Conservation (phyloP, 2,113 vertebrate species). For the Lanius collurio region DNA sequence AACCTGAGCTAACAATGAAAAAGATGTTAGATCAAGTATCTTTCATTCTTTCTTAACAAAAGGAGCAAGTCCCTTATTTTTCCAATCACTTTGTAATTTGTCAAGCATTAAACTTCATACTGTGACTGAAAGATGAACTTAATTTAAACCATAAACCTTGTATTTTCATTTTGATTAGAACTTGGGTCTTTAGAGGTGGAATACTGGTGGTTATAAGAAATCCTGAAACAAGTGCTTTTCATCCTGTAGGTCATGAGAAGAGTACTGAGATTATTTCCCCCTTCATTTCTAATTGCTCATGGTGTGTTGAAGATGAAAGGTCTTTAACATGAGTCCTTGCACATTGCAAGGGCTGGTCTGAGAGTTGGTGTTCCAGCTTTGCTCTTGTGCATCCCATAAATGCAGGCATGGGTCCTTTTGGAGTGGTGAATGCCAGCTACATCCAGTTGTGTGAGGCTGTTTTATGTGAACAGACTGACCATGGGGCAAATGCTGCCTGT, state of each 20-base stretch:
- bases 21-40: neutral
- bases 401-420: neutral
- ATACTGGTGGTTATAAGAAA: neutral
- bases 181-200: neutral
- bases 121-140: neutral
- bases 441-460: neutral
- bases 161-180: neutral
- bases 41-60: neutral
- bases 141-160: neutral
- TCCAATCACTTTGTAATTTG: neutral
- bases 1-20: neutral
- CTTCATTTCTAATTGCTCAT: neutral
- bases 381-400: neutral
- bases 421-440: neutral
- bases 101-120: neutral
- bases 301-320: neutral
- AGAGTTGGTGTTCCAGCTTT: neutral
- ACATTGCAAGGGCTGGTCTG: fast-evolving
- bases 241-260: neutral
- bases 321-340: neutral
- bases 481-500: neutral
- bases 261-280: neutral
- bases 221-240: neutral
- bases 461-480: neutral
- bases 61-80: neutral